Evolutionary conservation across 2,888 invertebrate genomes (phyloP), one percentile per base, ranked within the genome.

Genomic region (Zonitis immaculata): DNA sequence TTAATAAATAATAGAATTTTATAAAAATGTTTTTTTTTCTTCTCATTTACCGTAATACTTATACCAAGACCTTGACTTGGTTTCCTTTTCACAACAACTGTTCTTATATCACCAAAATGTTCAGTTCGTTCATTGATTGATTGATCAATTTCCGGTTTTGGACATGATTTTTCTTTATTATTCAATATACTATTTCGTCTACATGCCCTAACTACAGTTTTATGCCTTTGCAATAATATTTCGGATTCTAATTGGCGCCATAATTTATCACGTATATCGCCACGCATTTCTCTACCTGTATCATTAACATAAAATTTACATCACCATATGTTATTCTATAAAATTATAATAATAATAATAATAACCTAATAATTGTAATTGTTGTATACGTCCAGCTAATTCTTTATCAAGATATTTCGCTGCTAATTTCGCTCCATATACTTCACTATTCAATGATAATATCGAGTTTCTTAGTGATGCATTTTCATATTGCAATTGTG

Each of bases 351-450:
- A n/a, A n/a, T n/a, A 32, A 14, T 7, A 32, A 32, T 30, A 11
- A 47, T 51, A 58, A 73, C 85, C 89, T 58, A 93, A 78, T 47
- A 92, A 77, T 72, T 92, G 92, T 60, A 92, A 80, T 76, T 92
- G 92, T 70, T 92, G 91, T 75, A 92, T 92, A 66, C 91, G 81
- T 49, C 84, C 84, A 27, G 90, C 89, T 52, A 91, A 74, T 72
- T 91, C 90, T 71, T 92, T 92, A 73, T 93, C 91, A 61, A 92
- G 76, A 72, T 92, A 92, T 70, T 90, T 90, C 9, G 91, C 90
- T 8, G 91, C 91, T 60, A 92, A 77, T 66, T 89, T 83, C 11
- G 91, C 90, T 35, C 91, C 91, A 70, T 88, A 91, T 6, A 92
- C 84, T 75, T 92, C 91, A 12, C 88, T 87, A 70, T 91, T 87